phyloP scores from a whole-genome alignment of 2,888 invertebrate genomes.

The Catocala nupta region DNA sequence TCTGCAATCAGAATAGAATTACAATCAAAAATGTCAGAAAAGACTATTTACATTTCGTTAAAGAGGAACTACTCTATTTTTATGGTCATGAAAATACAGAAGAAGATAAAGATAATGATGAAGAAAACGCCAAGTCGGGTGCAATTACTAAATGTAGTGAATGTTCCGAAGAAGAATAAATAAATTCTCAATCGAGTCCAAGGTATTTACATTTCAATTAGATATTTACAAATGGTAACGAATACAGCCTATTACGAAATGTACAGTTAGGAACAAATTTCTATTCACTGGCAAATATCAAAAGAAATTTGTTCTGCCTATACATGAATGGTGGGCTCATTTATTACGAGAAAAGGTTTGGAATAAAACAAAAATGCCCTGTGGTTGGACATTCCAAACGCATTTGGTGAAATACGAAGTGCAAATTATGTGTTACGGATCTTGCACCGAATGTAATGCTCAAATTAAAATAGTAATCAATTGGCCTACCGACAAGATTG shows the following conservation, averaged over 20 bases:
- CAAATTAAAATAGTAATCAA: background rate
- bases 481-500: conserved; percentile 1
- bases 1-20: conserved; percentile 1
- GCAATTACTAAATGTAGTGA: conserved; percentile 3
- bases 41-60: conserved; percentile 3
- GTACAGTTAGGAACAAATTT: conserved; percentile 11
- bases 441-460: conserved; percentile 5
- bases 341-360: conserved; percentile 6
- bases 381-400: conserved; percentile 10
- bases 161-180: too few relatives aligned
- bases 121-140: background rate
- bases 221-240: conserved; percentile 10
- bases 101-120: conserved; percentile 3
- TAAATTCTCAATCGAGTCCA: too few relatives aligned
- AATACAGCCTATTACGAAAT: conserved; percentile 14
- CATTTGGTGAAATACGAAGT: conserved; percentile 9
- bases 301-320: conserved; percentile 3
- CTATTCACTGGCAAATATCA: conserved; percentile 1
- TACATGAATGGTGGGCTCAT: conserved; percentile 7
- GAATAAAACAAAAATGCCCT: conserved; percentile 6
- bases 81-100: conserved; percentile 1
- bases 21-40: conserved; percentile 6
- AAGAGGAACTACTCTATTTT: conserved; percentile 6
- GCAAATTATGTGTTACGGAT: conserved; percentile 3
- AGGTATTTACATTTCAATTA: too few relatives aligned